Evolutionary conservation across 2,888 invertebrate species (phyloP).

Genomic region (Dicyrtoma fusca): DNA sequence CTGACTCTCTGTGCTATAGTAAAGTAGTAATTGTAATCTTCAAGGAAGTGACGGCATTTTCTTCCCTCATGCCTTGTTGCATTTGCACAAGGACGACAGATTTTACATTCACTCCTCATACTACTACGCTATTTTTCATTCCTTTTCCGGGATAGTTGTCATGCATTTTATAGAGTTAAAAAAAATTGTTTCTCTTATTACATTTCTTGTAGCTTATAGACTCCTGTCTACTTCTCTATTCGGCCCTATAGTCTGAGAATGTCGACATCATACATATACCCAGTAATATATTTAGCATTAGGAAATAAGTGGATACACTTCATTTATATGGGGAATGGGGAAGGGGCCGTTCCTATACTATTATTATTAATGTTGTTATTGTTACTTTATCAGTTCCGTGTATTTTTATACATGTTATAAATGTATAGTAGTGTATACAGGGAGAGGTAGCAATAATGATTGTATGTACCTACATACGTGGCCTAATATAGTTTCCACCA

Average conservation of each 20-base stretch:
- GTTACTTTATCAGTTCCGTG: not conserved
- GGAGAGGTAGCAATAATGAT: not conserved
- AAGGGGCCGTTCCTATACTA: not conserved
- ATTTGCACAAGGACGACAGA: conserved; percentile 44
- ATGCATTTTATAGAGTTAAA: conserved; percentile 40
- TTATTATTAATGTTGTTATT: no score
- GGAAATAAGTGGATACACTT: not conserved
- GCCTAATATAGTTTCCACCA: no score
- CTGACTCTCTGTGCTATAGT: not conserved
- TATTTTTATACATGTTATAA: not conserved
- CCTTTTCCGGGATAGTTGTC: conserved; percentile 47
- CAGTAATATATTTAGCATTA: conserved; percentile 1
- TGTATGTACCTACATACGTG: no score
- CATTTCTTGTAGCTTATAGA: no score
- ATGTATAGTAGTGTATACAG: not conserved
- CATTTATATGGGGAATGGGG: not conserved
- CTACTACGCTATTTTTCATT: conserved; percentile 40
- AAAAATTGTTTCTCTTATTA: conserved; percentile 44
- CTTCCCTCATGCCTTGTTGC: conserved; percentile 39
- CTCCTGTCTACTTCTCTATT: conserved; percentile 25
- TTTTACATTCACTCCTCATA: conserved; percentile 42
- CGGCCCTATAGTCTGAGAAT: conserved; percentile 16
- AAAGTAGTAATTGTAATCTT: conserved; percentile 28
- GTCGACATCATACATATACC: conserved; percentile 10
- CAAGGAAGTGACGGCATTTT: conserved; percentile 36